These are phyloP conservation scores for Tribolium freemani DNA, from an alignment of 2,888 invertebrate species.

Conservation along the genomic window DNA sequence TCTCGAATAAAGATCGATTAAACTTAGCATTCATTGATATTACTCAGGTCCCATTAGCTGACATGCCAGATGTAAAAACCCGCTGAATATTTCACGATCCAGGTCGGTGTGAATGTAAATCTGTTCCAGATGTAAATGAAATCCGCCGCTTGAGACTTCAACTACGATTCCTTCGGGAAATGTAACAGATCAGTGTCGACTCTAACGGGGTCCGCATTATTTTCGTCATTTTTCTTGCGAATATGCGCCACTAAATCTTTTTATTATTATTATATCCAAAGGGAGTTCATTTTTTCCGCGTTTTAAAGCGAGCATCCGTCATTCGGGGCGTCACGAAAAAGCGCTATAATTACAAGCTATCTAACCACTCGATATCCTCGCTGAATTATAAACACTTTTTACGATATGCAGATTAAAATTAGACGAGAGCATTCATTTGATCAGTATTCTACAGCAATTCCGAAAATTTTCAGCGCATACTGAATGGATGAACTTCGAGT, in stretches of 20 bases:
- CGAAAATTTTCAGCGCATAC: conserved; percentile 51
- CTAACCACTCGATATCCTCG: conserved; percentile 7
- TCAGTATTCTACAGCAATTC: conserved; percentile 52
- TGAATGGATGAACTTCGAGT: conserved; percentile 48
- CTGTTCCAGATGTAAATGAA: conserved; percentile 67
- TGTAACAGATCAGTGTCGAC: conserved; percentile 64
- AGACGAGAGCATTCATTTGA: conserved; percentile 45
- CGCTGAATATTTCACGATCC: conserved; percentile 64
- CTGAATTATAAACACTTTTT: conserved; percentile 46
- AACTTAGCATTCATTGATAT: conserved; percentile 64
- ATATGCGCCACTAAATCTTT: conserved; percentile 53
- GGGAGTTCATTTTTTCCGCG: conserved; percentile 42
- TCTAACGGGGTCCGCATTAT: conserved; percentile 56
- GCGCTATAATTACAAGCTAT: conserved; percentile 21
- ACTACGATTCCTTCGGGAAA: conserved; percentile 63
- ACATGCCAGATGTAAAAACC: conserved; percentile 63
- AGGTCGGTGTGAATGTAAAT: conserved; percentile 65
- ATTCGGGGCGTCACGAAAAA: neutral
- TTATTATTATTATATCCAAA: conserved; percentile 49
- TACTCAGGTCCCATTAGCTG: conserved; percentile 63
- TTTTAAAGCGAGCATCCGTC: conserved; percentile 10
- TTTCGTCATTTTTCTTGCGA: conserved; percentile 55
- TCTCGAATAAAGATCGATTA: conserved; percentile 56
- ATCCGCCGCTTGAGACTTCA: conserved; percentile 64
- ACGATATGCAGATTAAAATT: conserved; percentile 49